Evolutionary conservation across 2,113 vertebrate genomes (phyloP).

Genomic region (Rhizomys pruinosus): DNA sequence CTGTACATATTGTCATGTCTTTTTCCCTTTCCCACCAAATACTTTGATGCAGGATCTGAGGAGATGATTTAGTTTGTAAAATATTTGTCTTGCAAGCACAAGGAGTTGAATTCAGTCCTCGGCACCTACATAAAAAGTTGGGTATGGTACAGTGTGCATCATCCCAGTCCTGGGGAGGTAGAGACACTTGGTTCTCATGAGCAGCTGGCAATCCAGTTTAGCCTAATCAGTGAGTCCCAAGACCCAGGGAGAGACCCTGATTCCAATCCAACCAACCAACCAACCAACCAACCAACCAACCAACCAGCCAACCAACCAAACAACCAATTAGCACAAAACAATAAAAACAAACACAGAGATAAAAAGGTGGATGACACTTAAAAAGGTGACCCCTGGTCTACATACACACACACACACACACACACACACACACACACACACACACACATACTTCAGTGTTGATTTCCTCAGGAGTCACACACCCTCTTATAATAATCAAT

Average conservation of each 20-base stretch:
- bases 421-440: background rate
- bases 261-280: too few species aligned
- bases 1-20: background rate
- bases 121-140: background rate
- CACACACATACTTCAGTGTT: background rate
- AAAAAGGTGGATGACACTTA: too few species aligned
- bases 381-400: too few species aligned
- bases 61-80: background rate
- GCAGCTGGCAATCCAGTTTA: too few species aligned
- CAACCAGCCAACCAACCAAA: too few species aligned
- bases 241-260: too few species aligned
- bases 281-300: too few species aligned
- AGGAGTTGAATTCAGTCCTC: too few species aligned
- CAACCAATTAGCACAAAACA: too few species aligned
- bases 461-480: background rate
- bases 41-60: background rate
- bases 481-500: background rate
- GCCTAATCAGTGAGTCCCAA: background rate
- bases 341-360: too few species aligned
- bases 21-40: background rate
- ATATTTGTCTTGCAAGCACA: background rate
- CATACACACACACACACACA: background rate
- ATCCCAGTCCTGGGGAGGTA: background rate
- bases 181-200: background rate
- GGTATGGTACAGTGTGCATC: background rate